Conservation (phyloP, 2,888 invertebrate species). For the Punctoribates punctum region DNA sequence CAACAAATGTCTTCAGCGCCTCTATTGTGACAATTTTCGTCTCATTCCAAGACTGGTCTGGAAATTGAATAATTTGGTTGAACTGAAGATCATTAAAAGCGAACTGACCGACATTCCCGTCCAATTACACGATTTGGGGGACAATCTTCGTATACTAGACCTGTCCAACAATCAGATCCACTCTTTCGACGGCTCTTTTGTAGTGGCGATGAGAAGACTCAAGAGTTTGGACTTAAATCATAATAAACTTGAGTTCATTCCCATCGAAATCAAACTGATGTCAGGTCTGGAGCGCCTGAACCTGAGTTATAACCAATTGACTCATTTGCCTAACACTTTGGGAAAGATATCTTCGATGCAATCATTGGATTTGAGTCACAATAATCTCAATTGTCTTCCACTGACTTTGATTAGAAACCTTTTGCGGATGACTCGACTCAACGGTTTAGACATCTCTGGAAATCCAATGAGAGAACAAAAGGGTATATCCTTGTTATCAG, state of each 20-base stretch:
- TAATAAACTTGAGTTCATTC: conserved; percentile 13
- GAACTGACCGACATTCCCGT: conserved; percentile 65
- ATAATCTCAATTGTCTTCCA: conserved; percentile 61
- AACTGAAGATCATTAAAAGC: neutral
- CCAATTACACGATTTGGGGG: conserved; percentile 61
- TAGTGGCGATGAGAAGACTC: conserved; percentile 1
- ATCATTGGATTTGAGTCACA: conserved; percentile 64
- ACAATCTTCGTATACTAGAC: conserved; percentile 41
- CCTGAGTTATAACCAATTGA: conserved; percentile 67
- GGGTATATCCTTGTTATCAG: neutral
- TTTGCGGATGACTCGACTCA: neutral
- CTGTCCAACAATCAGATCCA: conserved; percentile 24
- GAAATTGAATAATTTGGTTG: conserved; percentile 28
- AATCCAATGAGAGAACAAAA: conserved; percentile 3
- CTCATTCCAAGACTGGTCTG: conserved; percentile 27
- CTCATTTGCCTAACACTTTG: conserved; percentile 66
- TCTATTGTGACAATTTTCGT: neutral
- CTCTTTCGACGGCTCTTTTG: neutral
- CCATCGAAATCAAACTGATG: conserved; percentile 17
- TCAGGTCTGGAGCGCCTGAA: conserved; percentile 64
- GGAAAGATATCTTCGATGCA: conserved; percentile 62
- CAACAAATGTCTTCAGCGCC: conserved; percentile 17
- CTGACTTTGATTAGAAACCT: neutral
- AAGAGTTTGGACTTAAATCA: conserved; percentile 23
- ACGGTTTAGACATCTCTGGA: conserved; percentile 33